Conservation (phyloP, 2,113 vertebrate genomes). For the Helogale parvula region DNA sequence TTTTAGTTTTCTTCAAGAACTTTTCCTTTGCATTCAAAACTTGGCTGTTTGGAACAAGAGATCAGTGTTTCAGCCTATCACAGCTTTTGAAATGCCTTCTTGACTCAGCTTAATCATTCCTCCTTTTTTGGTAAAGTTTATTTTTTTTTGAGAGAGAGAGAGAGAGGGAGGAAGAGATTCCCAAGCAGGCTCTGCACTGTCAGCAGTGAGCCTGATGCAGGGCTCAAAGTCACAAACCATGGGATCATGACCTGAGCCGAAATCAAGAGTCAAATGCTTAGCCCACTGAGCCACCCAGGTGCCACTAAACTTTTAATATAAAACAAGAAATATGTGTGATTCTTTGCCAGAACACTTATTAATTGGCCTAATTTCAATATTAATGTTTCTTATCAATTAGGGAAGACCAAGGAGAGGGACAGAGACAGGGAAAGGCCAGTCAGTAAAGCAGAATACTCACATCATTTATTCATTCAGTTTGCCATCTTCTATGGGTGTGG, state of each 20-base stretch:
- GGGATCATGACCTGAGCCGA: no score
- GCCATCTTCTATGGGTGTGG: background rate
- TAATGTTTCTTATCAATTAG: background rate
- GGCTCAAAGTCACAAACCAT: no score
- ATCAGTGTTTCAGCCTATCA: background rate
- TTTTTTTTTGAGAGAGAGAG: no score
- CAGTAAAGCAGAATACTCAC: background rate
- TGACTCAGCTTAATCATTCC: background rate
- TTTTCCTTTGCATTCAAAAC: background rate
- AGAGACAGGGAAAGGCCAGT: background rate
- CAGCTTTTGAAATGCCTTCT: background rate
- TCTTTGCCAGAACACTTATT: background rate
- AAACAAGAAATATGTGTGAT: background rate
- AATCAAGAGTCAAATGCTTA: no score
- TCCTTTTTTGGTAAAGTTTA: no score
- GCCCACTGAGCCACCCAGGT: no score
- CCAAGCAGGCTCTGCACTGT: no score
- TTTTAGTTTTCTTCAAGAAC: background rate
- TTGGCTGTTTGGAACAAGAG: background rate
- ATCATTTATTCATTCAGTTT: background rate
- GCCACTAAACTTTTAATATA: background rate
- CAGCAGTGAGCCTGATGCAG: no score
- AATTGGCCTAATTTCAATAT: background rate
- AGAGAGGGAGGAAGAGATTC: no score
- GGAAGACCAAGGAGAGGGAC: background rate